Percentiles rank a stretch among this genome's conserved stretches.
Conservation (phyloP, 2,797 vertebrate species). For the Nannoperca obscura region DNA sequence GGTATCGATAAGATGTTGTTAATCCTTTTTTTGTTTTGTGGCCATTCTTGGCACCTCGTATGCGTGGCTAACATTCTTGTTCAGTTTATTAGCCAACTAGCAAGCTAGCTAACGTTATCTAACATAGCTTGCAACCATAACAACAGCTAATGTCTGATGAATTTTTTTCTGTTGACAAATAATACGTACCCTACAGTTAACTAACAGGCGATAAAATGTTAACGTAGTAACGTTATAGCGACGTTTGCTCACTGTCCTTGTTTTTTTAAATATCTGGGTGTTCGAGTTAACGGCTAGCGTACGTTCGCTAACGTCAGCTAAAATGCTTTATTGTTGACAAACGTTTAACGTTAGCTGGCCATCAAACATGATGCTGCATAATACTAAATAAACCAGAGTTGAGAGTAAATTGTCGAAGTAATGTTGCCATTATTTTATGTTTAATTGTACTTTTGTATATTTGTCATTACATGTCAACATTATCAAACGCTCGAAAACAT, state of each 20-base stretch:
- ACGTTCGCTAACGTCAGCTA: conserved; percentile 57
- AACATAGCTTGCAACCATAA: conserved; percentile 70
- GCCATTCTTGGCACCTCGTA: not conserved
- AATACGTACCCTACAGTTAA: rapidly evolving
- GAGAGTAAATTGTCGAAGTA: not conserved
- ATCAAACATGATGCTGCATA: not conserved
- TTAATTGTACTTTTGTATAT: not conserved
- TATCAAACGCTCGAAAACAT: not conserved
- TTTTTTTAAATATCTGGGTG: not conserved
- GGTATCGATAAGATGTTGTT: conserved; percentile 57
- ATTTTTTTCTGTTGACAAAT: conserved; percentile 32
- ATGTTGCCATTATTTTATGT: not conserved
- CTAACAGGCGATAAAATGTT: rapidly evolving
- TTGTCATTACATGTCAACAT: not conserved
- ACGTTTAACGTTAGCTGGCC: not conserved
- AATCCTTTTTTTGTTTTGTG: not conserved
- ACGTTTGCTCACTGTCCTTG: not conserved
- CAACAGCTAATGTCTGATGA: conserved; percentile 66
- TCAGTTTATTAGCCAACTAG: conserved; percentile 58
- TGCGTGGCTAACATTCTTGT: not conserved
- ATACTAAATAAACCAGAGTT: not conserved
- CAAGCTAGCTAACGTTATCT: conserved; percentile 64
- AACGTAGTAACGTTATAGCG: rapidly evolving
- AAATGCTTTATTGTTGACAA: conserved; percentile 48
- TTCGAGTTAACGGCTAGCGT: conserved; percentile 37